Conservation (phyloP, 2,113 vertebrate species). For the human (Homo sapiens) region DNA sequence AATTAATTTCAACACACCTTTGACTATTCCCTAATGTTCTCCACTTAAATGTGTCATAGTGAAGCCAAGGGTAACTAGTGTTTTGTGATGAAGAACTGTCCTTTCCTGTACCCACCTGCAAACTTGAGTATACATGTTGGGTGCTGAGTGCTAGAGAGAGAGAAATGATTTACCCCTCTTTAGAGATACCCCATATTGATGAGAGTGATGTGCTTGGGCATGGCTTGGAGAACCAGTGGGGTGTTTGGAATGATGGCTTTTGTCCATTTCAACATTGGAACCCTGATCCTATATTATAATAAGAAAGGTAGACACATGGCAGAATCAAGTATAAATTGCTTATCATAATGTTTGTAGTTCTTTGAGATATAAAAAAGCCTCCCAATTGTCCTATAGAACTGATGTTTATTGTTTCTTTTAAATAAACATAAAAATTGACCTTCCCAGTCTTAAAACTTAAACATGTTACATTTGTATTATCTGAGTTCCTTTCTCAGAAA, state of each 20-base stretch:
- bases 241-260: background rate
- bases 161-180: background rate
- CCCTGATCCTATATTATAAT: background rate
- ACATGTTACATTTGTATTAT: no score
- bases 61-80: fast-evolving
- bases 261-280: no score
- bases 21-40: background rate
- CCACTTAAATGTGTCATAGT: no score
- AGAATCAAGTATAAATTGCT: background rate
- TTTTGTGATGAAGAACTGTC: background rate
- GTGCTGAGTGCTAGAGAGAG: background rate
- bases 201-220: no score
- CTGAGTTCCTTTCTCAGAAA: no score
- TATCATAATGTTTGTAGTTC: background rate
- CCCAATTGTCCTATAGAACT: no score
- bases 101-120: background rate
- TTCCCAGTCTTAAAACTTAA: no score
- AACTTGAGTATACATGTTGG: background rate
- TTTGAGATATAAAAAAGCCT: background rate
- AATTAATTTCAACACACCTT: background rate
- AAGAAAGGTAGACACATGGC: background rate
- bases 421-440: no score
- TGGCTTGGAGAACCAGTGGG: background rate
- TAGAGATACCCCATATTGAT: fast-evolving
- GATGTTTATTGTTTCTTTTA: no score